Conservation (phyloP, 2,888 invertebrate species). For the Ormyrus rosae region DNA sequence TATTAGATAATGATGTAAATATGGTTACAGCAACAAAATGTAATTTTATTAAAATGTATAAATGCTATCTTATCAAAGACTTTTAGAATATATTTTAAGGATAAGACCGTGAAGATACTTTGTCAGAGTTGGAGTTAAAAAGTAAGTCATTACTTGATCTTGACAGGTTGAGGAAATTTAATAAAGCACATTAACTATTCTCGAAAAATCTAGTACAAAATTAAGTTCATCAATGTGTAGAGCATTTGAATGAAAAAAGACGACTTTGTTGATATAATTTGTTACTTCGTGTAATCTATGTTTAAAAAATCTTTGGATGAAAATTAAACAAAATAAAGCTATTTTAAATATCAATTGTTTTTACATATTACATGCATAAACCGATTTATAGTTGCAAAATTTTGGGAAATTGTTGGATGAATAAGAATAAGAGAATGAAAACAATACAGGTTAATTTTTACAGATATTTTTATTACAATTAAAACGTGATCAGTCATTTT, state of each 20-base stretch:
- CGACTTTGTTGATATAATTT: conserved; percentile 58
- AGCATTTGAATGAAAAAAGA: conserved; percentile 31
- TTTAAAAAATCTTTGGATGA: conserved; percentile 56
- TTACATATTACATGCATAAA: conserved; percentile 36
- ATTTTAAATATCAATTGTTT: conserved; percentile 62
- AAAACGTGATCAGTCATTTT: conserved; percentile 54
- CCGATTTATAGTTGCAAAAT: conserved; percentile 30
- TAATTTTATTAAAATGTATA: conserved; percentile 60
- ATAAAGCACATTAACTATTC: conserved; percentile 53
- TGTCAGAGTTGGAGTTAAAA: conserved; percentile 47
- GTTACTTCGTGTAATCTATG: conserved; percentile 58
- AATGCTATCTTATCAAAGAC: conserved; percentile 63
- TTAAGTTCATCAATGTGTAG: conserved; percentile 60
- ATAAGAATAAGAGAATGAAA: conserved; percentile 22
- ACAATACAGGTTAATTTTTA: conserved; percentile 38
- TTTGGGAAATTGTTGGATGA: conserved; percentile 3
- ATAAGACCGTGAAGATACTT: conserved; percentile 56
- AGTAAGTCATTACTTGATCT: conserved; percentile 45
- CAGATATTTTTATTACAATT: conserved; percentile 55
- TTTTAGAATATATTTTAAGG: conserved; percentile 65
- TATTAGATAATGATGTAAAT: conserved; percentile 57
- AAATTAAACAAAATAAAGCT: conserved; percentile 61
- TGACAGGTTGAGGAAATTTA: conserved; percentile 54
- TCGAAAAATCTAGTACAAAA: conserved; percentile 64
- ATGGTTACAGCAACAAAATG: conserved; percentile 53